Evolutionary conservation across 2,113 vertebrate species (phyloP).

Genomic region (Corvus cornix): DNA sequence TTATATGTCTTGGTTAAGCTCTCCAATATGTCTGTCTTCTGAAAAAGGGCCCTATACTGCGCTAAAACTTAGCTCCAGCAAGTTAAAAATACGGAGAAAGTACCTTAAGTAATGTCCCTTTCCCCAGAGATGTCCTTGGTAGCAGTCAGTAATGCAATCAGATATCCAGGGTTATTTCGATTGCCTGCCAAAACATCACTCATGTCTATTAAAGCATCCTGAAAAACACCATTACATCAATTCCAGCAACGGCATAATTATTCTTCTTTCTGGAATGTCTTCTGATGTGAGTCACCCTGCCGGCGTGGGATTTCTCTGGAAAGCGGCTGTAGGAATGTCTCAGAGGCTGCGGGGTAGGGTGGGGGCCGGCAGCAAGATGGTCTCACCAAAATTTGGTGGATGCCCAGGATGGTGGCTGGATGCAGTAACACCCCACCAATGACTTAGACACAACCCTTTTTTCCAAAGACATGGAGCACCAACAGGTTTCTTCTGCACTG

Average conservation of each 20-base stretch:
- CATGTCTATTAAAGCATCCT: slow-evolving; percentile 75
- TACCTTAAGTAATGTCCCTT: slow-evolving; percentile 64
- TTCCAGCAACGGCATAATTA: slow-evolving; percentile 73
- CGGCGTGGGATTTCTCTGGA: slow-evolving; percentile 70
- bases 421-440: neutral
- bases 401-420: neutral
- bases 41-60: neutral
- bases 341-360: slow-evolving; percentile 37
- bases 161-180: slow-evolving; percentile 69
- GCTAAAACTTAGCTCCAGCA: slow-evolving; percentile 52
- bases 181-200: slow-evolving; percentile 75
- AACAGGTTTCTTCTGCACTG: neutral
- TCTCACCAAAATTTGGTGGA: neutral
- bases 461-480: neutral
- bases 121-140: slow-evolving; percentile 63
- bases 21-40: slow-evolving; percentile 51
- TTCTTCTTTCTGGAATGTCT: slow-evolving; percentile 80
- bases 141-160: slow-evolving; percentile 69
- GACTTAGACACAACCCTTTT: neutral
- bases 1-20: slow-evolving; percentile 55
- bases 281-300: slow-evolving; percentile 76
- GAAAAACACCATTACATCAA: slow-evolving; percentile 80
- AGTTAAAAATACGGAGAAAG: slow-evolving; percentile 53
- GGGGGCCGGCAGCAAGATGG: neutral
- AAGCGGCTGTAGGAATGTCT: slow-evolving; percentile 68